Percentiles rank a stretch among this genome's conserved stretches.
phyloP scores from a whole-genome alignment of 2,113 vertebrate species.

The Xenopus borealis region DNA sequence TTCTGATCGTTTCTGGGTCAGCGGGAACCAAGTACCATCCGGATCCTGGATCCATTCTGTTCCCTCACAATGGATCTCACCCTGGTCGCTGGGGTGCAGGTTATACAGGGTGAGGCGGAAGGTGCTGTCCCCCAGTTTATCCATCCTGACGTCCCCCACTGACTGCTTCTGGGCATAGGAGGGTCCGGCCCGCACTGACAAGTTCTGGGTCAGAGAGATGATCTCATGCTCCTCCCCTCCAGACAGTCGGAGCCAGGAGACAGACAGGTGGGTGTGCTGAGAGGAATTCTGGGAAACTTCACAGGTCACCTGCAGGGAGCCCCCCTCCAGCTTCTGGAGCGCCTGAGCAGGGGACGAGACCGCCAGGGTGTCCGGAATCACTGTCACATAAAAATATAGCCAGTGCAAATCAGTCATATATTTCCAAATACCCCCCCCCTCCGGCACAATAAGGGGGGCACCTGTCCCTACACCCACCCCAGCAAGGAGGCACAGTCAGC shows the following conservation, averaged over 20 bases:
- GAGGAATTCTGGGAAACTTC: slow-evolving; percentile 79
- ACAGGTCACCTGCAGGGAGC: slow-evolving; percentile 84
- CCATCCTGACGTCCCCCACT: slow-evolving; percentile 85
- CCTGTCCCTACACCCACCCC: too few species aligned
- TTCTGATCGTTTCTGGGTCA: slow-evolving; percentile 91
- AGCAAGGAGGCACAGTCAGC: too few species aligned
- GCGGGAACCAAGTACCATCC: slow-evolving; percentile 85
- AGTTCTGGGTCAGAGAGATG: slow-evolving; percentile 85
- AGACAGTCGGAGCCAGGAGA: slow-evolving; percentile 83
- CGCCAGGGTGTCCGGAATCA: slow-evolving; percentile 86
- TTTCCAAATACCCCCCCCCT: too few species aligned
- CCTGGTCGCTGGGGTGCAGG: slow-evolving; percentile 88
- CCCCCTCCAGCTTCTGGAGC: slow-evolving; percentile 86
- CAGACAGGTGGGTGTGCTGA: slow-evolving; percentile 89
- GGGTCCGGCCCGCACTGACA: slow-evolving; percentile 77
- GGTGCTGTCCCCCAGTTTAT: slow-evolving; percentile 81
- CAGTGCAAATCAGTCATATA: too few species aligned
- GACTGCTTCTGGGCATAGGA: slow-evolving; percentile 82
- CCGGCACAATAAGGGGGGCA: too few species aligned
- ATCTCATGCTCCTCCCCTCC: slow-evolving; percentile 77
- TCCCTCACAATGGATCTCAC: slow-evolving; percentile 90
- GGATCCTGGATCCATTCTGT: slow-evolving; percentile 95
- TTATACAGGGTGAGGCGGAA: slow-evolving; percentile 89
- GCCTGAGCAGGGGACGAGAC: slow-evolving; percentile 70
- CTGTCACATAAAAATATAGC: slow-evolving; percentile 60